Base-by-base conservation (phyloP, 1,140 invertebrate genomes). In the Hestina assimilis region DNA sequence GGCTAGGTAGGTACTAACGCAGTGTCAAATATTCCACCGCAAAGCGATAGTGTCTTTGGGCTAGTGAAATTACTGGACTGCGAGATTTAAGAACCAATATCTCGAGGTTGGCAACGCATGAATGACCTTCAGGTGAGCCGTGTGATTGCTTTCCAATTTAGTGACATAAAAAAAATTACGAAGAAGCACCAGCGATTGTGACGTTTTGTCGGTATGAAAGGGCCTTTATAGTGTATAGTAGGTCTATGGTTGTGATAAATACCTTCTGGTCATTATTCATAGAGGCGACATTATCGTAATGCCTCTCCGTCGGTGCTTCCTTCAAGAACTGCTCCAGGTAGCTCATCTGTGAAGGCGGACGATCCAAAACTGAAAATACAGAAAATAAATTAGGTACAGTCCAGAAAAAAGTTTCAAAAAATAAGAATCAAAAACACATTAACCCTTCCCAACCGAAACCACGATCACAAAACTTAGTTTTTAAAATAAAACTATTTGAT, bases 281-380 rank as follows among this genome's bases (percentile, higher is more conserved):
- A 19, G 80, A 66, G 12, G 80, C 69, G 11, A 86, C 83, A 58
- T 87, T 87, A 54, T 87, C 84, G 53, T 87, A 87, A 59, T 83
- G 83, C 1, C 83, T 56, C 42, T 87, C 84, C 40, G 78, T 63
- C 0, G 83, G 81, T 5, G 74, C 75, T 83, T 96, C 95, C 83
- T 96, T 97, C 62, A 96, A 87, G 79, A 97, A 96, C 72, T 96
- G 95, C 77, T 96, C 95, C 67, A 96, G 86, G 85, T 96, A 96
- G 55, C 95, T 96, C 92, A 96, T 94, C 87, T 96, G 95, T 31
- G 95, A 96, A 33, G 94, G 92, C 51, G 95, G 95, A 69, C 95
- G 90, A 83, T 96, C 95, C 90, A 95, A 89, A 91, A 96, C 95
- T 96, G 90, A 72, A 91, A 91, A 15, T 11, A 41, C 11, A 11